Conservation (phyloP, 2,888 invertebrate species). For the Drosophila tripunctata region DNA sequence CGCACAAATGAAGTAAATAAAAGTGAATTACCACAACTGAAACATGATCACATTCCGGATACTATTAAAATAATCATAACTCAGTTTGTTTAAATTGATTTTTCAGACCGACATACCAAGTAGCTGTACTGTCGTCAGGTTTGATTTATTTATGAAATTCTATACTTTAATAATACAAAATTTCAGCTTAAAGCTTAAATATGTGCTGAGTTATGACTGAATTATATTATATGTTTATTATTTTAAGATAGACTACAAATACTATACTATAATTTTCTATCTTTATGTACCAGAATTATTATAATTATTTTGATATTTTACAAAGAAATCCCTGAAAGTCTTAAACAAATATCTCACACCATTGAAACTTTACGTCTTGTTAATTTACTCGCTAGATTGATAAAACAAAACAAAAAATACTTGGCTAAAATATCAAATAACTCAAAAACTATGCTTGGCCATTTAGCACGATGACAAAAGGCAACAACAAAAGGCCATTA, state of each 20-base stretch:
- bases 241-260: too few species aligned
- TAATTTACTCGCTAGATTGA: slow-evolving; percentile 7
- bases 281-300: not conserved
- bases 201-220: not conserved
- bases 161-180: not conserved
- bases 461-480: slow-evolving; percentile 64
- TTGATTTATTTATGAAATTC: not conserved
- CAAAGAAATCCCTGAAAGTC: not conserved
- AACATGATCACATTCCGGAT: not conserved
- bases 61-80: not conserved
- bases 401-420: slow-evolving; percentile 9
- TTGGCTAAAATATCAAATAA: slow-evolving; percentile 29
- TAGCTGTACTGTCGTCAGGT: not conserved
- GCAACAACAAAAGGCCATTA: slow-evolving; percentile 74
- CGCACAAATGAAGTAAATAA: slow-evolving; percentile 4
- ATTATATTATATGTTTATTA: too few species aligned
- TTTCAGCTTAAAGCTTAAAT: not conserved
- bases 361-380: slow-evolving; percentile 9
- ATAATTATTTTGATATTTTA: not conserved
- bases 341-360: slow-evolving; percentile 1
- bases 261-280: not conserved
- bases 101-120: not conserved
- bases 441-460: slow-evolving; percentile 44
- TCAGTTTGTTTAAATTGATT: not conserved
- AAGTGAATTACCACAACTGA: not conserved